These are phyloP conservation scores for Kryptolebias ocellatus DNA, from an alignment of 2,797 vertebrate species.

Conservation along the genomic window DNA sequence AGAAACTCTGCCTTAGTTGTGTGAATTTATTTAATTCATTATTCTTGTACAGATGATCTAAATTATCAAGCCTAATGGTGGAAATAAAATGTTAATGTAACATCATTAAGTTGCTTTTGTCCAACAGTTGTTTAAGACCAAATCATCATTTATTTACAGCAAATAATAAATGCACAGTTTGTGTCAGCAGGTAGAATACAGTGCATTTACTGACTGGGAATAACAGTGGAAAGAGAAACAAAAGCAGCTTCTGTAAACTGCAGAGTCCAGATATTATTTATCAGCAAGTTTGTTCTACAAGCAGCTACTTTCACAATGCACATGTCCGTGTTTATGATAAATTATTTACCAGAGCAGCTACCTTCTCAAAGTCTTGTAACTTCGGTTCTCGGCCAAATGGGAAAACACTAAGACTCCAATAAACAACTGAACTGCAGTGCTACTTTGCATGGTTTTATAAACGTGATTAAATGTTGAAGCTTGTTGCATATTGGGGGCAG, in stretches of 20 bases:
- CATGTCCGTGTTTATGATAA: background rate
- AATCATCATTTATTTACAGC: background rate
- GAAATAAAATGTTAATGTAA: background rate
- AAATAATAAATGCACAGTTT: background rate
- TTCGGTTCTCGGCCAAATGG: background rate
- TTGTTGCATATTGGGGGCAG: too few species aligned
- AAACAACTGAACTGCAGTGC: too few species aligned
- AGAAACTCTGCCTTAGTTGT: slow-evolving; percentile 12
- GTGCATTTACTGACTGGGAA: background rate
- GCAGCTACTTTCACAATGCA: too few species aligned
- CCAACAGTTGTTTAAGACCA: background rate
- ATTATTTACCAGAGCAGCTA: background rate
- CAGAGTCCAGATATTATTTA: background rate
- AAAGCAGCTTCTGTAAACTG: background rate
- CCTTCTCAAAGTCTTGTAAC: background rate
- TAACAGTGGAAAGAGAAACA: background rate
- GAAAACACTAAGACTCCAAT: too few species aligned
- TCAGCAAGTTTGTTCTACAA: background rate
- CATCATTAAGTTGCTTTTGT: background rate
- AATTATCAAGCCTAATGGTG: slow-evolving; percentile 30
- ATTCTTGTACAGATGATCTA: slow-evolving; percentile 9
- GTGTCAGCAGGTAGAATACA: background rate
- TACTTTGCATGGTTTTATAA: background rate
- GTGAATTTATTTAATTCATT: slow-evolving; percentile 8
- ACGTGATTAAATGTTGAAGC: background rate